These are phyloP conservation scores for Sebastiscus albofasciatus DNA, from an alignment of 2,797 vertebrate species.

Conservation along the genomic window DNA sequence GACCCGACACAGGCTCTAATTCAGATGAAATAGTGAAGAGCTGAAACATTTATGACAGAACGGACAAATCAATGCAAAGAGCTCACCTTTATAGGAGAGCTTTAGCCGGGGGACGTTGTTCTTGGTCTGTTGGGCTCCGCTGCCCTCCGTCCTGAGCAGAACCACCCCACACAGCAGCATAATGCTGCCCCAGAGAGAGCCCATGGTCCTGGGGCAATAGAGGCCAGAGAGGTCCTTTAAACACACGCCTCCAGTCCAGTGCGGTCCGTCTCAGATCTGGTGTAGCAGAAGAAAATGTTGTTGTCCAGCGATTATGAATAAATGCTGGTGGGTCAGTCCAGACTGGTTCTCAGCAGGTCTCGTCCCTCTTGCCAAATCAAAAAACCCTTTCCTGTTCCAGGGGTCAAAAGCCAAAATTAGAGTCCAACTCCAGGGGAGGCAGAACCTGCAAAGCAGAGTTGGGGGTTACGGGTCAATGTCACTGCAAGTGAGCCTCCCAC, in stretches of 20 bases:
- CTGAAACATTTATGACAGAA: neutral
- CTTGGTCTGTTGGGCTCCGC: slow-evolving; percentile 86
- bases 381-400: slow-evolving; percentile 54
- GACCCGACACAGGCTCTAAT: neutral
- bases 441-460: slow-evolving; percentile 65
- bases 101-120: slow-evolving; percentile 92
- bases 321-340: slow-evolving; percentile 45
- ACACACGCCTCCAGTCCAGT: slow-evolving; percentile 52
- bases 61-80: slow-evolving; percentile 8
- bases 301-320: slow-evolving; percentile 35
- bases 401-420: slow-evolving; percentile 71
- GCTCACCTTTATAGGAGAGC: slow-evolving; percentile 95
- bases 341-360: slow-evolving; percentile 49
- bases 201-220: slow-evolving; percentile 87
- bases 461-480: slow-evolving; percentile 62
- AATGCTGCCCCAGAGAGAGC: slow-evolving; percentile 86
- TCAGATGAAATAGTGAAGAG: neutral
- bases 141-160: slow-evolving; percentile 74
- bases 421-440: slow-evolving; percentile 61
- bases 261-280: slow-evolving; percentile 33
- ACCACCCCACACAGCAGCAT: slow-evolving; percentile 87
- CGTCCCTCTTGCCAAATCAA: slow-evolving; percentile 35
- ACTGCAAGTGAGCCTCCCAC: slow-evolving; percentile 41
- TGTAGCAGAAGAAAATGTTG: slow-evolving; percentile 32
- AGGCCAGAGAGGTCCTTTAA: slow-evolving; percentile 61